Evolutionary conservation across 2,888 invertebrate genomes (phyloP).

Genomic region (Rambutsinella grinnellia): DNA sequence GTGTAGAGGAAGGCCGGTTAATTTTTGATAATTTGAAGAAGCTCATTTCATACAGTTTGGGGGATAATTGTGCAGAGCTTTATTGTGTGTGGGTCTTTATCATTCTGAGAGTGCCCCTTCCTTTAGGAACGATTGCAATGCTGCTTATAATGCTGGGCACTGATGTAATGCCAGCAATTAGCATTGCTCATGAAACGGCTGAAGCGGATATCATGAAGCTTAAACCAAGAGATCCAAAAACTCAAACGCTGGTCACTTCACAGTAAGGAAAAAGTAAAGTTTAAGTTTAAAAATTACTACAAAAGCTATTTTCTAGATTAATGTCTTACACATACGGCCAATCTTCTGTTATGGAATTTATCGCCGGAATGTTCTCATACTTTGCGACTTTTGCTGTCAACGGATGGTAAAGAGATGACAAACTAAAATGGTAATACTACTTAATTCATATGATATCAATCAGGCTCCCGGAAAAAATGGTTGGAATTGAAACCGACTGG

Average conservation of each 20-base stretch:
- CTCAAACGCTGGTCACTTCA: conserved; percentile 77
- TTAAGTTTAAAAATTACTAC: not conserved
- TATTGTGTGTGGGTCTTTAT: conserved; percentile 73
- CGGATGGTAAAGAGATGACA: too few species aligned
- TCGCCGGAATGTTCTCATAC: conserved; percentile 69
- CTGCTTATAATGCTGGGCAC: conserved; percentile 73
- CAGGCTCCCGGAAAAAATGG: conserved; percentile 55
- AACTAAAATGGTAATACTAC: too few species aligned
- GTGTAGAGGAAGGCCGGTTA: conserved; percentile 90
- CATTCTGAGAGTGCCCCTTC: conserved; percentile 69
- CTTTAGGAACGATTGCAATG: conserved; percentile 74
- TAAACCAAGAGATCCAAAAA: conserved; percentile 75
- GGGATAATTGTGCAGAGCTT: conserved; percentile 98
- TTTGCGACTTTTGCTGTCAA: conserved; percentile 61
- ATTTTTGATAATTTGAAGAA: conserved; percentile 99
- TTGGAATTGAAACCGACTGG: conserved; percentile 62
- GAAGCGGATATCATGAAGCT: conserved; percentile 83
- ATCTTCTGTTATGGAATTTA: conserved; percentile 62
- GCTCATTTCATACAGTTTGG: conserved; percentile 96
- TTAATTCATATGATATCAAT: too few species aligned
- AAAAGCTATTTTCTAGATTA: conserved; percentile 49
- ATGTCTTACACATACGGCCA: conserved; percentile 65
- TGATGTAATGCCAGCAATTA: conserved; percentile 69
- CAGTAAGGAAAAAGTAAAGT: conserved; percentile 33
- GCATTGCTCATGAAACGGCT: conserved; percentile 79